phyloP scores from a whole-genome alignment of 2,797 vertebrate genomes.

The Megaceryle alcyon region DNA sequence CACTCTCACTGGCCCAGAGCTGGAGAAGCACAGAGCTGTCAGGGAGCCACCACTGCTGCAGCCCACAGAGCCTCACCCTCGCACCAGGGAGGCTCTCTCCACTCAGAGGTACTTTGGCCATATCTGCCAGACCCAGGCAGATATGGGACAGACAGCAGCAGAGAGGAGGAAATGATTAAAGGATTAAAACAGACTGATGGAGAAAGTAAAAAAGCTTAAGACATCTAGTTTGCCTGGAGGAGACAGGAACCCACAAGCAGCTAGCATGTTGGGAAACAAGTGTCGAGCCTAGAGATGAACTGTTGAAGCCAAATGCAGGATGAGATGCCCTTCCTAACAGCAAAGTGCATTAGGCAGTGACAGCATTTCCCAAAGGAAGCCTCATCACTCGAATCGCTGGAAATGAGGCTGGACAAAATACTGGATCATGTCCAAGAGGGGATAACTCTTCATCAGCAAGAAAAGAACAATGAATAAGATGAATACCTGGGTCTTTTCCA shows the following conservation, averaged over 20 bases:
- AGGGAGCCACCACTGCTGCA: rapidly evolving
- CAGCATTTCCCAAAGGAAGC: constrained; percentile 24
- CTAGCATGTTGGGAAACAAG: not conserved
- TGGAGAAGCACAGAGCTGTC: not conserved
- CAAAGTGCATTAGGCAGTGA: constrained; percentile 26
- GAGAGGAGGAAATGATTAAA: not conserved
- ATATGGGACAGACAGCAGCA: not conserved
- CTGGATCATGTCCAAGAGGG: constrained; percentile 25
- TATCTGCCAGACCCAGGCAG: not conserved
- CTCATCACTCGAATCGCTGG: constrained; percentile 25
- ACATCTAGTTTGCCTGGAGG: not conserved
- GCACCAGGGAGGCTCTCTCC: not conserved
- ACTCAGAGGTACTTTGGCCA: not conserved
- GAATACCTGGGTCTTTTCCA: constrained; percentile 13
- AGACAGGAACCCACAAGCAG: not conserved
- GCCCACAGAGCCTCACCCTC: not conserved
- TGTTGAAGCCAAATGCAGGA: constrained; percentile 2
- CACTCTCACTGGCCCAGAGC: not conserved
- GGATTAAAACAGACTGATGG: not conserved
- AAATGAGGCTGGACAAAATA: constrained; percentile 47
- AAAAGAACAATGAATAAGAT: constrained; percentile 16
- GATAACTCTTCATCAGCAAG: constrained; percentile 47
- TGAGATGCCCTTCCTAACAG: not conserved
- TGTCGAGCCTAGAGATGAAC: not conserved
- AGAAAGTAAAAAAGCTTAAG: constrained; percentile 5